phyloP scores from a whole-genome alignment of 2,888 invertebrate species.

The Fragum whitleyi region DNA sequence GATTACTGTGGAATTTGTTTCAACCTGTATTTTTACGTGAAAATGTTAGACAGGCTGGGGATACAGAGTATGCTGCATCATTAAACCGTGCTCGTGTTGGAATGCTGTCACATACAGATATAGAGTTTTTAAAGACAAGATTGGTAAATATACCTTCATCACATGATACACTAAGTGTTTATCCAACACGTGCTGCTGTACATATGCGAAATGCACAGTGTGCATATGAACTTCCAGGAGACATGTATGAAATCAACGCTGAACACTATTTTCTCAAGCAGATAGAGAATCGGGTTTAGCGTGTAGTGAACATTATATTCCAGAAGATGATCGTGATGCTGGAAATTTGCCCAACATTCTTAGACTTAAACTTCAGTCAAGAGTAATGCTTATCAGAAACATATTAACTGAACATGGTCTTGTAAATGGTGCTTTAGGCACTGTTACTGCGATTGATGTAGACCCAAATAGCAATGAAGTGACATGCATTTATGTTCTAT shows the following conservation, averaged over 20 bases:
- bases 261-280: neutral
- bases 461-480: neutral
- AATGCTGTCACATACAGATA: conserved; percentile 18
- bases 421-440: conserved; percentile 25
- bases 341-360: neutral
- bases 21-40: conserved; percentile 35
- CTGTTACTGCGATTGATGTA: neutral
- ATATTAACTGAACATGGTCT: neutral
- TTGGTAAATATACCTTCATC: neutral
- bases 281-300: neutral
- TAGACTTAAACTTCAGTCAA: neutral
- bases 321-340: conserved; percentile 3
- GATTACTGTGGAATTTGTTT: conserved; percentile 48
- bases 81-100: conserved; percentile 39
- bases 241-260: neutral
- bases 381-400: conserved; percentile 22
- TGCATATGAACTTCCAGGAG: neutral
- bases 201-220: neutral
- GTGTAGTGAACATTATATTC: neutral
- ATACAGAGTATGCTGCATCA: neutral
- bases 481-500: conserved; percentile 19
- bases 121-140: neutral
- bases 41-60: conserved; percentile 46
- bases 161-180: neutral
- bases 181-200: neutral